Evolutionary conservation across 1,140 invertebrate species (phyloP).

Genomic region (Aphidius ervi): DNA sequence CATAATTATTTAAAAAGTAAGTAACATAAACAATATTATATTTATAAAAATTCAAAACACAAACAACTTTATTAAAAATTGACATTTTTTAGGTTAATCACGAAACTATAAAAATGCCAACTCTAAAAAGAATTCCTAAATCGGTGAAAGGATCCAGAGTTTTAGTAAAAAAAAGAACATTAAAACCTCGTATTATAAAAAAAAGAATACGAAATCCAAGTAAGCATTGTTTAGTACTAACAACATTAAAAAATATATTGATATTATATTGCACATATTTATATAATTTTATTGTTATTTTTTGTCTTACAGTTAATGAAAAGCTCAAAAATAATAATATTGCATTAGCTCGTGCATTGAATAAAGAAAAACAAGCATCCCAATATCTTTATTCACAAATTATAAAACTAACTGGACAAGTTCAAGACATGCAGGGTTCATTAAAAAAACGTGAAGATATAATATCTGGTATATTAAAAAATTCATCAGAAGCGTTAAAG

Average conservation of each 20-base stretch:
- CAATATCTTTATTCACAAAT: constrained; percentile 37
- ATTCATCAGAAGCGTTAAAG: constrained; percentile 35
- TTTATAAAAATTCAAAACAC: too few relatives aligned
- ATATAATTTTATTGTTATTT: too few relatives aligned
- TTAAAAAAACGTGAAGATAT: constrained; percentile 34
- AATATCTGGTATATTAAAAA: constrained; percentile 33
- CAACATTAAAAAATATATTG: too few relatives aligned
- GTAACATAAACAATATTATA: too few relatives aligned
- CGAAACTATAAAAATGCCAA: not conserved
- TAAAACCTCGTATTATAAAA: not conserved
- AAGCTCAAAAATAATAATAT: constrained; percentile 41
- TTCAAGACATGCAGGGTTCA: constrained; percentile 33
- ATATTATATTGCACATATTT: too few relatives aligned
- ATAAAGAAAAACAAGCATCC: constrained; percentile 37
- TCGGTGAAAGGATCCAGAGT: not conserved
- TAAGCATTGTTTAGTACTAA: too few relatives aligned
- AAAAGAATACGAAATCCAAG: not conserved
- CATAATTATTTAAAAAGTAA: too few relatives aligned
- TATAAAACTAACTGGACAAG: constrained; percentile 31
- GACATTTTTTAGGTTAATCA: too few relatives aligned
- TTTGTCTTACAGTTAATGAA: constrained; percentile 32
- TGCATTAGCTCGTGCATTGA: constrained; percentile 38
- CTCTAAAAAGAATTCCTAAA: not conserved
- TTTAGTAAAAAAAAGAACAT: not conserved
- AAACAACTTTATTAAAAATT: too few relatives aligned